Evolutionary conservation across 2,113 vertebrate species (phyloP).

Genomic region (Phyllostomus hastatus): DNA sequence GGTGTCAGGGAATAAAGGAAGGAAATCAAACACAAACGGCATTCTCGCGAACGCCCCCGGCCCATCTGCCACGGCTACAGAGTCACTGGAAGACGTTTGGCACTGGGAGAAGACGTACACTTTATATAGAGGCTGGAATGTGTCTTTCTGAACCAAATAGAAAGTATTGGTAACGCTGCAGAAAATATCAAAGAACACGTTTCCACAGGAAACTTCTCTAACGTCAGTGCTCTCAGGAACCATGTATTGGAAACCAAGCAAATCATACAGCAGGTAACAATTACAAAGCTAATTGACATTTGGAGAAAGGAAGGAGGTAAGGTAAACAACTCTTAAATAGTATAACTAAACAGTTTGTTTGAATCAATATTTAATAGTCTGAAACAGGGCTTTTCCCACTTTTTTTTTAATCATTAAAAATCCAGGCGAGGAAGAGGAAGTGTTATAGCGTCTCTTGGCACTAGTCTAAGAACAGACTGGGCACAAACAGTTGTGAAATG

Average conservation of each 20-base stretch:
- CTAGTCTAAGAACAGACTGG: background rate
- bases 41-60: constrained; percentile 73
- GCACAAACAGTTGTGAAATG: too few relatives aligned
- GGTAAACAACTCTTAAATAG: background rate
- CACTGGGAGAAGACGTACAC: constrained; percentile 64
- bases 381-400: background rate
- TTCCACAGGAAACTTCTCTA: constrained; percentile 59
- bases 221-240: constrained; percentile 58
- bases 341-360: background rate
- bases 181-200: constrained; percentile 63
- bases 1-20: constrained; percentile 50
- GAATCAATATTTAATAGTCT: constrained; percentile 16
- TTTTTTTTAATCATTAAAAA: background rate
- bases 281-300: constrained; percentile 7
- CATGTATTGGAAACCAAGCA: constrained; percentile 40
- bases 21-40: constrained; percentile 53
- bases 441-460: background rate
- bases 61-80: constrained; percentile 69
- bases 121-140: constrained; percentile 65
- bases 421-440: background rate
- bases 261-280: constrained; percentile 44
- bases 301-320: background rate
- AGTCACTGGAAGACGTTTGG: constrained; percentile 73
- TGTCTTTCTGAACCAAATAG: constrained; percentile 69
- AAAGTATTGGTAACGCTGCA: constrained; percentile 70